Conservation (phyloP, 1,140 invertebrate species). For the Galendromus occidentalis region DNA sequence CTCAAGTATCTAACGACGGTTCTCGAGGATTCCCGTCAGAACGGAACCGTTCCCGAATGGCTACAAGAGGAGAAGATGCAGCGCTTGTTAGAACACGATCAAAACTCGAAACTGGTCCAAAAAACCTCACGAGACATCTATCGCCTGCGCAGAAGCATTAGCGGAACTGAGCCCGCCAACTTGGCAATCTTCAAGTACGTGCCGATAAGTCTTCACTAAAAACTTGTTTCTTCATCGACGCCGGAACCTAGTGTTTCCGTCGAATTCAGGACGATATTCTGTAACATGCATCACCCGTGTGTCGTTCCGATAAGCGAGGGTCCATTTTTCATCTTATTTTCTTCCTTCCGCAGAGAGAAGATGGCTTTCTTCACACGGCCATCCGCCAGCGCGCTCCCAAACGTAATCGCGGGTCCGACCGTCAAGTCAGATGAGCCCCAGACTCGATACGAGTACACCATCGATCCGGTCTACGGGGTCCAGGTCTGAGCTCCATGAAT, state of each 20-base stretch:
- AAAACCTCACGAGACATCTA: constrained; percentile 74
- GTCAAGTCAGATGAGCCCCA: constrained; percentile 1
- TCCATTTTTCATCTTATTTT: constrained; percentile 6
- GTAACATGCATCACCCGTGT: too few species aligned
- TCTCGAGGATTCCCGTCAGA: constrained; percentile 42
- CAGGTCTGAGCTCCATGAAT: constrained; percentile 14
- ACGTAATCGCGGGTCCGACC: neutral
- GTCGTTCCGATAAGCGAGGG: neutral
- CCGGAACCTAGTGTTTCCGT: neutral
- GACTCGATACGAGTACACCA: constrained; percentile 18
- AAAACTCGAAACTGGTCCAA: constrained; percentile 56
- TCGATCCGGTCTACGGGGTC: constrained; percentile 20
- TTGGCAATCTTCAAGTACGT: constrained; percentile 79
- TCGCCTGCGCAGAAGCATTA: constrained; percentile 60
- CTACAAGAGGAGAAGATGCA: constrained; percentile 67
- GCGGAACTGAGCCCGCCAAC: constrained; percentile 69
- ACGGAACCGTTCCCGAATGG: constrained; percentile 49
- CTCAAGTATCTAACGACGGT: constrained; percentile 50
- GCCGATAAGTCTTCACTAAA: neutral
- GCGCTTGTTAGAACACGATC: constrained; percentile 49
- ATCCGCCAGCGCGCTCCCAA: neutral
- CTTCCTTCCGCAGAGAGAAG: constrained; percentile 50
- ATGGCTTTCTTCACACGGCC: constrained; percentile 69
- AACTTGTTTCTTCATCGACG: neutral
- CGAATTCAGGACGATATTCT: too few species aligned